Evolutionary conservation across 2,888 invertebrate species (phyloP), one percentile per base, ranked within the genome.

Genomic region (Chaetoderma sp.): DNA sequence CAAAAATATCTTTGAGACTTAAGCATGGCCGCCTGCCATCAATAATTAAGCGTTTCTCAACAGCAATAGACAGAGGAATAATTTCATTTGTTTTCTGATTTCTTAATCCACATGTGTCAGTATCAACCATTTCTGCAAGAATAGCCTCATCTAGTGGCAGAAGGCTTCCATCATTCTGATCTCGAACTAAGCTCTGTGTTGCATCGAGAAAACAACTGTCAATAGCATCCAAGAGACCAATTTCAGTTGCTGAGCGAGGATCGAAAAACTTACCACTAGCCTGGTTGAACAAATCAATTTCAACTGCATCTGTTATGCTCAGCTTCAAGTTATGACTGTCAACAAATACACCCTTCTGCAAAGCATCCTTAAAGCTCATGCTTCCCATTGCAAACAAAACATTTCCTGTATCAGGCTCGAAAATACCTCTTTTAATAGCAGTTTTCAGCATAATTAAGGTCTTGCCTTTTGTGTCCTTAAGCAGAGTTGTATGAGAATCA

Each of bases 101-200:
- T 16, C 76, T 61, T 21, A 78, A 61, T 27, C 76, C 73, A 2
- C 71, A 72, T 21, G 76, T 78, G 58, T 70, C 73, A 32, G 90
- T 90, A 86, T 96, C 91, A 60, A 95, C 91, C 62, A 95, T 90
- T 3, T 94, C 94, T 67, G 91, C 89, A 82, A 92, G 91, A 68
- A 93, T 90, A 1, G 95, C 95, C 55, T 93, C 91, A 84, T 94
- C 92, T 75, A 93, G 90, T 0, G 93, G 92, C 67, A 95, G 88
- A 82, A 92, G 91, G 82, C 93, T 91, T 4, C 93, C 94, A 0
- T 93, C 93, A 76, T 90, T 90, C 0, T 94, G 93, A 86, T 95
- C 94, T 64, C 83, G 83, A 68, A 88, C 87, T 30, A 78, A 60
- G n/a, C 76, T 74, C 56, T 69, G 70, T 54, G 60, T 63, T 25